Conservation (phyloP, 2,797 vertebrate genomes). For the Danio tinwini region DNA sequence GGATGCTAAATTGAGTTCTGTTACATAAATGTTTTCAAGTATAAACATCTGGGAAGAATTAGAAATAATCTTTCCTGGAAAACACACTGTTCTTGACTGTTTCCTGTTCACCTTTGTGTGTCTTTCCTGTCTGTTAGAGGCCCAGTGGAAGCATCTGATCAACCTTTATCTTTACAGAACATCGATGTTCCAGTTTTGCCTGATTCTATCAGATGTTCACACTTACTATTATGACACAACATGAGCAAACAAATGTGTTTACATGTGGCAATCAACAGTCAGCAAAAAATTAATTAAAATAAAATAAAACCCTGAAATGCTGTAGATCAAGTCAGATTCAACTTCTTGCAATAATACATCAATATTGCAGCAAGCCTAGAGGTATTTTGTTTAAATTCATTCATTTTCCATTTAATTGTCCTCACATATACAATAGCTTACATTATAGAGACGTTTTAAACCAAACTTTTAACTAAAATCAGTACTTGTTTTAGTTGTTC, state of each 20-base stretch:
- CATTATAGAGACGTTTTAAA: too few species aligned
- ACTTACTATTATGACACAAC: neutral
- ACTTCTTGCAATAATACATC: neutral
- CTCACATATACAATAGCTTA: neutral
- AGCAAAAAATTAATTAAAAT: neutral
- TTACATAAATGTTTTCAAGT: neutral
- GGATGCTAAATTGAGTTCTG: neutral
- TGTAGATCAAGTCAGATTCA: neutral
- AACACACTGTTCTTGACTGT: neutral
- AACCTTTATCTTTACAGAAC: neutral
- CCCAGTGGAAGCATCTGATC: neutral
- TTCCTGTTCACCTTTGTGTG: slow-evolving; percentile 17
- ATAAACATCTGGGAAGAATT: slow-evolving; percentile 2
- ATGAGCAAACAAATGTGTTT: neutral
- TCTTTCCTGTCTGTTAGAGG: neutral
- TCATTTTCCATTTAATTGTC: neutral
- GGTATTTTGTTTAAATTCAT: neutral
- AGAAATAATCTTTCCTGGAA: neutral
- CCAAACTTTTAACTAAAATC: too few species aligned
- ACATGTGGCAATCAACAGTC: too few species aligned
- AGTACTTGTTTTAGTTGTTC: too few species aligned
- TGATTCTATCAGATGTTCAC: slow-evolving; percentile 3
- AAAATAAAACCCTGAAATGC: neutral
- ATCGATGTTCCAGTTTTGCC: neutral
- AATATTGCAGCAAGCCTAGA: neutral